Conservation (phyloP, 1,140 invertebrate species). For the Drosophila baimaii region DNA sequence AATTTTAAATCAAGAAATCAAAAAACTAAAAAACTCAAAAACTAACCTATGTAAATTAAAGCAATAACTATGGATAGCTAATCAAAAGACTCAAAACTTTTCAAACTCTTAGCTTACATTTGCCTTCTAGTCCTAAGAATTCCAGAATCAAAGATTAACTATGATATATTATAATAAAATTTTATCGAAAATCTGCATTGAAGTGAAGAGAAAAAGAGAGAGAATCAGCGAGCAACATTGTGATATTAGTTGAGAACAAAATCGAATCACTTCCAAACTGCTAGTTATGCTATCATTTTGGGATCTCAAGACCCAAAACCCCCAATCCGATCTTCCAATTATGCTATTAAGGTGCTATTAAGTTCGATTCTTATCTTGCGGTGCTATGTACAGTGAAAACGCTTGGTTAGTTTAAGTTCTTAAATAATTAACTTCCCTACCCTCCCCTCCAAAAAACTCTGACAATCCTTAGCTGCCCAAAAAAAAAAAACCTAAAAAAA, state of each 20-base stretch:
- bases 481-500: slow-evolving; percentile 10
- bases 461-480: slow-evolving; percentile 74
- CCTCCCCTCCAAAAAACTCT: slow-evolving; percentile 10
- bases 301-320: slow-evolving; percentile 9
- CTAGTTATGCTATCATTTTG: slow-evolving; percentile 72
- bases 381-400: slow-evolving; percentile 35
- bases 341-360: slow-evolving; percentile 46
- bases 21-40: slow-evolving; percentile 35
- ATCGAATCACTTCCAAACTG: slow-evolving; percentile 77
- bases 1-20: slow-evolving; percentile 61
- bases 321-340: slow-evolving; percentile 50
- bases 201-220: slow-evolving; percentile 65
- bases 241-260: slow-evolving; percentile 83
- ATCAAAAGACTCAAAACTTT: slow-evolving; percentile 69
- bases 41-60: slow-evolving; percentile 67
- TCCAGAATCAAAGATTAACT: slow-evolving; percentile 50
- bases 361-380: slow-evolving; percentile 44
- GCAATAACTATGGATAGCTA: slow-evolving; percentile 69
- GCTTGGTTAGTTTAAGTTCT: slow-evolving; percentile 44
- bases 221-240: slow-evolving; percentile 80
- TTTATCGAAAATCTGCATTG: slow-evolving; percentile 40
- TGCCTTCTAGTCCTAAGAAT: slow-evolving; percentile 71
- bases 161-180: slow-evolving; percentile 20
- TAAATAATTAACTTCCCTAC: not conserved
- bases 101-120: slow-evolving; percentile 79